These are phyloP conservation scores for Epinephelus cyanopodus DNA, from an alignment of 2,113 vertebrate genomes.

Conservation along the genomic window DNA sequence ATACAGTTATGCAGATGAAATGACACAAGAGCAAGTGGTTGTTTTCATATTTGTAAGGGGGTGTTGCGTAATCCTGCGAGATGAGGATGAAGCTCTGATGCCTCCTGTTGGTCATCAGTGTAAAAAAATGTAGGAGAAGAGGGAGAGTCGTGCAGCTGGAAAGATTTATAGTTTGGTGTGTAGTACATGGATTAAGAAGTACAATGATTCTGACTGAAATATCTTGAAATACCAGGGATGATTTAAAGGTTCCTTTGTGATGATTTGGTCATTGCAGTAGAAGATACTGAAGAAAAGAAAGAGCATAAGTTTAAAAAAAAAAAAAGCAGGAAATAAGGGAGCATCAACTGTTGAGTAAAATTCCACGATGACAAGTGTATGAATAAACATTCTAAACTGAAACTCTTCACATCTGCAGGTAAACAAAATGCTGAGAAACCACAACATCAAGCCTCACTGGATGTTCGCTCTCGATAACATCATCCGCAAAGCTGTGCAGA, in stretches of 20 bases:
- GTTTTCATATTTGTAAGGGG: constrained; percentile 48
- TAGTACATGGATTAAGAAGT: background rate
- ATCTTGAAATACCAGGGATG: background rate
- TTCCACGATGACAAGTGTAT: background rate
- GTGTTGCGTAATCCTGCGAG: constrained; percentile 64
- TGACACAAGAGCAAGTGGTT: constrained; percentile 30
- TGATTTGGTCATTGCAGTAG: background rate
- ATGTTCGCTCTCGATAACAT: constrained; percentile 99
- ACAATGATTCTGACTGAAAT: background rate
- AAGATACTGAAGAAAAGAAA: background rate
- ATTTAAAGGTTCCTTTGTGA: background rate
- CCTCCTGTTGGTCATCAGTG: constrained; percentile 70
- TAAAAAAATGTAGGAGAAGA: background rate
- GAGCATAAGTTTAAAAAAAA: background rate
- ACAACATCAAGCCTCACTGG: constrained; percentile 99
- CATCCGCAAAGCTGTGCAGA: constrained; percentile 98
- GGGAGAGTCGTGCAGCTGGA: background rate
- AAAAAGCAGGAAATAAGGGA: background rate
- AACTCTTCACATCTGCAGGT: constrained; percentile 85
- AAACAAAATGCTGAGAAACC: constrained; percentile 97
- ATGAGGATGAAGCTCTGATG: constrained; percentile 24
- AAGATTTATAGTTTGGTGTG: background rate
- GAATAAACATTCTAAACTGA: background rate
- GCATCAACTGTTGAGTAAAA: background rate
- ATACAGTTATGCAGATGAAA: constrained; percentile 57